phyloP scores from a whole-genome alignment of 1,140 invertebrate species.

The Papilio dardanus region DNA sequence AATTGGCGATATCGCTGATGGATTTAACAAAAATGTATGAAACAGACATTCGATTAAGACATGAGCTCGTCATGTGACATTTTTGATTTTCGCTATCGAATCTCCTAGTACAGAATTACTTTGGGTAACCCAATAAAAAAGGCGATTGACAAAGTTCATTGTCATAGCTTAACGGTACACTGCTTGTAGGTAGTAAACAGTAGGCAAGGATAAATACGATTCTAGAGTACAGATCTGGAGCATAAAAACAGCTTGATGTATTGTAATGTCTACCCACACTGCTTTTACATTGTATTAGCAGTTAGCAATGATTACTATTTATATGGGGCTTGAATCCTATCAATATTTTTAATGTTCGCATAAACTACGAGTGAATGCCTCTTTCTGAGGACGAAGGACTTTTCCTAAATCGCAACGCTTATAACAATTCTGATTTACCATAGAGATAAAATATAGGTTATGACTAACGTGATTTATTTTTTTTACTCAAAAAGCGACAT shows the following conservation, averaged over 20 bases:
- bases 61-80: too few species aligned
- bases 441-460: too few species aligned
- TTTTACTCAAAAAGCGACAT: too few species aligned
- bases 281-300: not conserved
- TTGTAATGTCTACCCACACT: conserved; percentile 29
- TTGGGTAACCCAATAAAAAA: not conserved
- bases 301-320: conserved; percentile 21
- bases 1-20: too few species aligned
- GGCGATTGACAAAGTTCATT: not conserved
- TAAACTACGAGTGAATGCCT: not conserved
- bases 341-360: not conserved
- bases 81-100: too few species aligned
- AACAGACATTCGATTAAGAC: too few species aligned
- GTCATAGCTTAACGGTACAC: not conserved
- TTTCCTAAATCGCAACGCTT: too few species aligned
- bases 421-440: too few species aligned
- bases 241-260: not conserved
- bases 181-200: conserved; percentile 28
- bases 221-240: not conserved
- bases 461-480: too few species aligned
- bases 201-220: conserved; percentile 1
- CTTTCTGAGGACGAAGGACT: not conserved
- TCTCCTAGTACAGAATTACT: too few species aligned
- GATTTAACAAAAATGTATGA: too few species aligned
- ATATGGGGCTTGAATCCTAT: not conserved